Base-by-base conservation (phyloP, 2,113 vertebrate species). In the Oxyruncus cristatus region DNA sequence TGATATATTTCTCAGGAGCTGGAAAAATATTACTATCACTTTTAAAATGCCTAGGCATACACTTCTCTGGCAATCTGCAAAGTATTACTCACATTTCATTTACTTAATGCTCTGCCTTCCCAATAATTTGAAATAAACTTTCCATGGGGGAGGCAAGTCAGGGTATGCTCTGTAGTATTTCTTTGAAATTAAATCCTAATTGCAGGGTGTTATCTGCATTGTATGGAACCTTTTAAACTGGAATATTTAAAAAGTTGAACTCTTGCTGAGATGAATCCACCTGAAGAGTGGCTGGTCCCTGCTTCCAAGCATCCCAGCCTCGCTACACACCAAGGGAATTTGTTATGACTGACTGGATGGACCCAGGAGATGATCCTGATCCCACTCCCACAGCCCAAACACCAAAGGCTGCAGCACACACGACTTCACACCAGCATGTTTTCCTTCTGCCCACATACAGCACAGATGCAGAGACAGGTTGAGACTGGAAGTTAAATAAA, bases 81-180 rank as follows among this genome's bases (percentile, higher is more conserved):
- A 65, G 89, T 94, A 94, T 94, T 82, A 92, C 87, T 94, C 91
- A 89, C 59, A 72, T 92, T 92, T 92, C 88, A 96, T 95, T 95
- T 92, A 94, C 88, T 92, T 96, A 95, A 85, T 72, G 62, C 73
- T 93, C 66, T 41, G 46, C 82, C 80, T 96, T 94, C 68, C 65
- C 80, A 80, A 78, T 62, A 49, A 84, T 87, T 24, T 90, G 61
- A 89, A 84, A 88, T 78, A 35, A 92, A 87, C 84, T 70, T 96
- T 74, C 73, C 85, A 55, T 35, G 67, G 62, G 76, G 53, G 73
- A 79, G 56, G 52, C 35, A 91, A 15, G 42, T 49, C 88, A 85
- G 39, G 42, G 63, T 72, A n/a, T 18, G 44, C 73, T 70, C 46
- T 79, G 55, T 27, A 35, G 11, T 61, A 75, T 56, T 71, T 35